phyloP scores from a whole-genome alignment of 2,888 invertebrate genomes.

The Hyalella azteca region DNA sequence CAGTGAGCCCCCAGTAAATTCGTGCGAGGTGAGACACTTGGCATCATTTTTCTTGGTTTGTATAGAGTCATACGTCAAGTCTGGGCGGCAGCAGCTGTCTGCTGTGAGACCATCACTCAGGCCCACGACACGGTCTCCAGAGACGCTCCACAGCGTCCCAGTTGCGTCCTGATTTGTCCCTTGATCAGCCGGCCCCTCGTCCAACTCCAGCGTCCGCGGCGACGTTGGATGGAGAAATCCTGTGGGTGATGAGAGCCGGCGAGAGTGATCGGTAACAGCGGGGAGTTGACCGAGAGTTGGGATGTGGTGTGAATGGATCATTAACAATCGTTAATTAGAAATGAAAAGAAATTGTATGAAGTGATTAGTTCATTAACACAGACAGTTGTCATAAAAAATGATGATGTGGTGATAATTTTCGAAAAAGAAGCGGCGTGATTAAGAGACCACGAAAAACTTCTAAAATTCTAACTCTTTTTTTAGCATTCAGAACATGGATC shows the following conservation, averaged over 20 bases:
- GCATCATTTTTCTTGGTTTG: constrained; percentile 22
- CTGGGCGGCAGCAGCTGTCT: constrained; percentile 1
- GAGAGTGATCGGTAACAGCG: not conserved
- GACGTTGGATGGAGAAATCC: not conserved
- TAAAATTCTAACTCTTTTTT: no score
- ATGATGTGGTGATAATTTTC: no score
- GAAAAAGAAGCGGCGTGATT: no score
- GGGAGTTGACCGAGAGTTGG: not conserved
- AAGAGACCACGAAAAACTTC: no score
- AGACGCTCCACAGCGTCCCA: not conserved
- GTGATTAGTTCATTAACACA: no score
- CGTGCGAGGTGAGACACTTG: not conserved
- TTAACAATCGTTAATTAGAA: no score
- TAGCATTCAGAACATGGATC: no score
- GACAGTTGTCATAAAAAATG: no score
- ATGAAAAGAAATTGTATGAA: no score
- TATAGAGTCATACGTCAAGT: constrained; percentile 32
- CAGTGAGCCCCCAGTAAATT: not conserved
- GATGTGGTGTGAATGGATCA: not conserved
- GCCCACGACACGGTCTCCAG: not conserved
- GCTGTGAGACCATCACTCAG: not conserved
- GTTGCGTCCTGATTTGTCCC: constrained; percentile 1
- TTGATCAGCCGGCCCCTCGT: not conserved
- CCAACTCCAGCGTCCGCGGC: not conserved
- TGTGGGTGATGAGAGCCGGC: not conserved